A percentile compares a stretch with the other conserved stretches of the same genome.
Conservation (phyloP, 1,140 invertebrate genomes). For the Parasteatoda tepidariorum region DNA sequence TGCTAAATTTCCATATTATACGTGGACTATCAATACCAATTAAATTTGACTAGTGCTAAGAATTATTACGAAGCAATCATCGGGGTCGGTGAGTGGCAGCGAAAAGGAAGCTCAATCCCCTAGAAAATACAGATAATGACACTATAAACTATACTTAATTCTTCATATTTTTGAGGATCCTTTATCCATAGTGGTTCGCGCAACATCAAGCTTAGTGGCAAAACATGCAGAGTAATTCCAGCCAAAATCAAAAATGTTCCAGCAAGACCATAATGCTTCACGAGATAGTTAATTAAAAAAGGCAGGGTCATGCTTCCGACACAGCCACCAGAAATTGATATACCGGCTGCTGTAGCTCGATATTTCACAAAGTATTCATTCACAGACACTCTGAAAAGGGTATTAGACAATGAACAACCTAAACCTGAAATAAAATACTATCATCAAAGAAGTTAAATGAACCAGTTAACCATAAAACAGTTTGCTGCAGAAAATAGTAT, state of each 20-base stretch:
- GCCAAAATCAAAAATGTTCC: slow-evolving; percentile 78
- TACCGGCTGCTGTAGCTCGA: slow-evolving; percentile 44
- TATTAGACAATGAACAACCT: slow-evolving; percentile 14
- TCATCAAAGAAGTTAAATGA: no score
- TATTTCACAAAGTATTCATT: slow-evolving; percentile 53
- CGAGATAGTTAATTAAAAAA: slow-evolving; percentile 64
- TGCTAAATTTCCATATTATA: no score
- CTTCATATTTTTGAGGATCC: no score
- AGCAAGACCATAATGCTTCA: slow-evolving; percentile 56
- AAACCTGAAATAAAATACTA: slow-evolving; percentile 14
- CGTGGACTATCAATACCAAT: no score
- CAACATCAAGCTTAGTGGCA: slow-evolving; percentile 70
- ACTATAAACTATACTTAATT: no score
- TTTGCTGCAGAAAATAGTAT: no score
- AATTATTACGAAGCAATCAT: no score
- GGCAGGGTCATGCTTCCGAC: slow-evolving; percentile 67
- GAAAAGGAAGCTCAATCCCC: no score
- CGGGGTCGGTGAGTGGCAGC: no score
- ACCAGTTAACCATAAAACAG: no score
- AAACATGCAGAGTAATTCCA: slow-evolving; percentile 80
- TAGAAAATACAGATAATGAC: no score
- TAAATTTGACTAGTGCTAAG: no score
- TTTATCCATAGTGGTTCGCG: slow-evolving; percentile 70
- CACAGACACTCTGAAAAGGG: slow-evolving; percentile 58
- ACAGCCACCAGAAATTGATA: slow-evolving; percentile 67